phyloP scores from a whole-genome alignment of 2,888 invertebrate genomes.

The Aleiodes testaceus region DNA sequence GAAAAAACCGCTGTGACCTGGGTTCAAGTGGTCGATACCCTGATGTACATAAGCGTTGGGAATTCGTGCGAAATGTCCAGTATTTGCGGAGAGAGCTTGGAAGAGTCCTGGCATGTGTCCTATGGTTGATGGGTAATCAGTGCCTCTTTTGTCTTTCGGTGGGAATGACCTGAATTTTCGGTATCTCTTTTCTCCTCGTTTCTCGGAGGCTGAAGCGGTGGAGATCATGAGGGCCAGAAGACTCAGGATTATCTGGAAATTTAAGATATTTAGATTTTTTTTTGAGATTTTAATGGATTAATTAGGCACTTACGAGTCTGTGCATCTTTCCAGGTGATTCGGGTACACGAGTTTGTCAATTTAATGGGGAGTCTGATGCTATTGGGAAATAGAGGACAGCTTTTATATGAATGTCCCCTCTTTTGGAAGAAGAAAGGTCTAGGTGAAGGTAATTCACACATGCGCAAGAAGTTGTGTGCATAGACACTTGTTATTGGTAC shows the following conservation, averaged over 20 bases:
- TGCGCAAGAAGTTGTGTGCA: constrained; percentile 35
- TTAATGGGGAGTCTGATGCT: constrained; percentile 67
- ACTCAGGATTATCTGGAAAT: constrained; percentile 60
- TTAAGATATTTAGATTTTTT: neutral
- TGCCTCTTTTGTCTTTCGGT: constrained; percentile 67
- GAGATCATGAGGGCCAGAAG: constrained; percentile 57
- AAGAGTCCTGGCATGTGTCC: constrained; percentile 52
- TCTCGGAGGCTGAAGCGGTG: constrained; percentile 57
- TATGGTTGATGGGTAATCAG: constrained; percentile 59
- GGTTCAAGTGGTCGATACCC: constrained; percentile 46
- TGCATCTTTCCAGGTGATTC: too few relatives aligned
- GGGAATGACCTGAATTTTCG: constrained; percentile 51
- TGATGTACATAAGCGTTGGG: constrained; percentile 48
- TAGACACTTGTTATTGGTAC: too few relatives aligned
- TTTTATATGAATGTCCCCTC: constrained; percentile 72
- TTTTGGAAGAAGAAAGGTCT: constrained; percentile 69
- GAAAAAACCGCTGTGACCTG: constrained; percentile 40
- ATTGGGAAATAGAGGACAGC: constrained; percentile 68
- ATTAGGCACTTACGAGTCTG: too few relatives aligned
- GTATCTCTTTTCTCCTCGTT: constrained; percentile 51
- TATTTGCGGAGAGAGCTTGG: constrained; percentile 46
- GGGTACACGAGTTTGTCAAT: too few relatives aligned
- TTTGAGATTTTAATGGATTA: too few relatives aligned
- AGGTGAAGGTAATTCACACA: constrained; percentile 70
- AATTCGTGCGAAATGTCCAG: constrained; percentile 53